Conservation (phyloP, 2,888 invertebrate species). For the Acanthococcus lagerstroemiae region DNA sequence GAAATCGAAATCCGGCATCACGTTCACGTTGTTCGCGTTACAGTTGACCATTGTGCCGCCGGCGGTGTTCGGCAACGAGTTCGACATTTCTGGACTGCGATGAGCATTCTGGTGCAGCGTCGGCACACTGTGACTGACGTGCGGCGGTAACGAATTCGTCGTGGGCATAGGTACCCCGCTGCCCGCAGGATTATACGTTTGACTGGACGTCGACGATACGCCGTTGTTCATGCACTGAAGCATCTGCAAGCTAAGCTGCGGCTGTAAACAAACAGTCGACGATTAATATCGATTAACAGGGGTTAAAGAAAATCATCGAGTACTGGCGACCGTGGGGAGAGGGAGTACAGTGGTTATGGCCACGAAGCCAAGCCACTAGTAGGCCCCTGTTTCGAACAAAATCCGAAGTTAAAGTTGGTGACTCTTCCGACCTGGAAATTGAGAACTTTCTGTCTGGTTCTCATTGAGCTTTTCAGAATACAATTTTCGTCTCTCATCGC, state of each 20-base stretch:
- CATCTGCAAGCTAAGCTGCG: not conserved
- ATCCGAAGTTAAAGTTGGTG: too few species aligned
- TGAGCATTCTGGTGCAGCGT: slow-evolving; percentile 11
- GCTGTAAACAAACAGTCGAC: not conserved
- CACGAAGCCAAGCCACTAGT: too few species aligned
- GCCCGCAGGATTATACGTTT: not conserved
- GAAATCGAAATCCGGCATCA: slow-evolving; percentile 34
- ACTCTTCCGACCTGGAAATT: too few species aligned
- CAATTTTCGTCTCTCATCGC: too few species aligned
- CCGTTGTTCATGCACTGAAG: not conserved
- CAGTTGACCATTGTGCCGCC: not conserved
- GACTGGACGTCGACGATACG: not conserved
- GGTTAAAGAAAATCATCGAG: too few species aligned
- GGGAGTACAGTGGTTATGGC: too few species aligned
- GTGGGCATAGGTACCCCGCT: slow-evolving; percentile 4
- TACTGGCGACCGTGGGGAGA: too few species aligned
- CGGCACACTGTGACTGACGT: slow-evolving; percentile 8
- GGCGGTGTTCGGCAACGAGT: not conserved
- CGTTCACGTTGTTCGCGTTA: not conserved
- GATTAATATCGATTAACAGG: too few species aligned
- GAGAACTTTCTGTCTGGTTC: too few species aligned
- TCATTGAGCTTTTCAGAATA: too few species aligned
- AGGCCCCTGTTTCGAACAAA: too few species aligned
- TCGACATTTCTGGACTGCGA: slow-evolving; percentile 3
- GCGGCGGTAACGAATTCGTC: slow-evolving; percentile 10